Evolutionary conservation across 2,888 invertebrate species (phyloP).

Genomic region (Tenthredo mesomela): DNA sequence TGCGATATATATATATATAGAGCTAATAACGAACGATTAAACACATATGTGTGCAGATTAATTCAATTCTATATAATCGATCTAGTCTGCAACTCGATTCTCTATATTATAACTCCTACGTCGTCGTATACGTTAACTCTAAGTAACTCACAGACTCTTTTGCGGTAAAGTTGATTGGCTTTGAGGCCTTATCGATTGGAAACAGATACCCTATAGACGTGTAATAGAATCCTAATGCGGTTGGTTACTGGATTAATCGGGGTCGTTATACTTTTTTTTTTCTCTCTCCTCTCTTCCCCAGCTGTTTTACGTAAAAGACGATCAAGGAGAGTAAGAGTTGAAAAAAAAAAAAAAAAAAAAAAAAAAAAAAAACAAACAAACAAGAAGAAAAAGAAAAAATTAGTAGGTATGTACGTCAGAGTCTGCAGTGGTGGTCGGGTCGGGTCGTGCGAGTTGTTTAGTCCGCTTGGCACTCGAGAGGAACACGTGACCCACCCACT

Average conservation of each 20-base stretch:
- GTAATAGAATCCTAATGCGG: conserved; percentile 36
- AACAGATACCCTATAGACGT: conserved; percentile 25
- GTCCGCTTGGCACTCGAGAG: conserved; percentile 2
- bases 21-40: too few relatives aligned
- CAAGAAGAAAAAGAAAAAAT: neutral
- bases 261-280: conserved; percentile 46
- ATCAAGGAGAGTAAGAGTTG: neutral
- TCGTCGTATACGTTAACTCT: neutral
- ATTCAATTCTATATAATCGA: neutral
- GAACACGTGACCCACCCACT: conserved; percentile 39
- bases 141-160: neutral
- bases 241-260: conserved; percentile 35
- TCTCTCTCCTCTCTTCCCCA: neutral
- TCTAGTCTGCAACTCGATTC: neutral
- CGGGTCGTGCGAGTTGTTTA: neutral
- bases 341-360: neutral
- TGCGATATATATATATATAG: neutral
- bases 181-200: conserved; percentile 36
- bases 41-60: neutral
- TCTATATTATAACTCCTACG: neutral
- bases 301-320: neutral
- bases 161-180: conserved; percentile 27
- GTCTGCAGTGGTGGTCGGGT: neutral
- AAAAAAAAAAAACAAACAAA: neutral
- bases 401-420: neutral